Evolutionary conservation across 1,140 invertebrate genomes (phyloP).

Genomic region (Chrysoperla carnea): DNA sequence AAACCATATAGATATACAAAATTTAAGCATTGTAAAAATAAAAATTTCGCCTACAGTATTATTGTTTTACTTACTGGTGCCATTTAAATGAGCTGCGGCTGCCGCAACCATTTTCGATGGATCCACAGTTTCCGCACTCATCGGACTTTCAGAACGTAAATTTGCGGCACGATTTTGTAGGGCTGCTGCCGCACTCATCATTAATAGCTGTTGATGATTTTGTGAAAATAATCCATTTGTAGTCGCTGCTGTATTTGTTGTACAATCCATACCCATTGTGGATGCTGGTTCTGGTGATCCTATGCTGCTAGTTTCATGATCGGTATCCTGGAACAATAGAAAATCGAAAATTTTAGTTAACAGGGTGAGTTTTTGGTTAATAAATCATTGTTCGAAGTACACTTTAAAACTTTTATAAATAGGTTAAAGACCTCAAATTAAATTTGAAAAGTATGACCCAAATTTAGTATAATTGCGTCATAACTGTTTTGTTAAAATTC

Average conservation of each 20-base stretch:
- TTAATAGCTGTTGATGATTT: constrained; percentile 26
- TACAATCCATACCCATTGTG: constrained; percentile 26
- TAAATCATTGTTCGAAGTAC: too few relatives aligned
- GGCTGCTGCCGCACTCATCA: constrained; percentile 23
- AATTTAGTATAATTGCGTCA: too few relatives aligned
- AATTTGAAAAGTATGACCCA: too few relatives aligned
- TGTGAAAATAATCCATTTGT: constrained; percentile 8
- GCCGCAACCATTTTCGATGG: constrained; percentile 18
- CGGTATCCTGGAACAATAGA: constrained; percentile 41
- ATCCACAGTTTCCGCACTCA: constrained; percentile 8
- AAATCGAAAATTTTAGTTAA: constrained; percentile 1
- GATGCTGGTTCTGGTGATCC: constrained; percentile 42
- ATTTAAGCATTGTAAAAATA: too few relatives aligned
- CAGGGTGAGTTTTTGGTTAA: too few relatives aligned
- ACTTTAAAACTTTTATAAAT: too few relatives aligned
- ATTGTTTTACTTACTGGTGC: constrained; percentile 64
- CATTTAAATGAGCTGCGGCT: constrained; percentile 41
- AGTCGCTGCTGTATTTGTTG: constrained; percentile 20
- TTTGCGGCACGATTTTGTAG: constrained; percentile 23
- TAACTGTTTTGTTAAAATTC: too few relatives aligned
- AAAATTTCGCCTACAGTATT: too few relatives aligned
- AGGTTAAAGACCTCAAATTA: too few relatives aligned
- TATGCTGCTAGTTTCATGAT: constrained; percentile 39
- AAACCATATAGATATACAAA: too few relatives aligned
- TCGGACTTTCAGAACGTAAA: constrained; percentile 20